Base-by-base conservation (phyloP, 2,888 invertebrate species). In the Scaptomyza polygonia region DNA sequence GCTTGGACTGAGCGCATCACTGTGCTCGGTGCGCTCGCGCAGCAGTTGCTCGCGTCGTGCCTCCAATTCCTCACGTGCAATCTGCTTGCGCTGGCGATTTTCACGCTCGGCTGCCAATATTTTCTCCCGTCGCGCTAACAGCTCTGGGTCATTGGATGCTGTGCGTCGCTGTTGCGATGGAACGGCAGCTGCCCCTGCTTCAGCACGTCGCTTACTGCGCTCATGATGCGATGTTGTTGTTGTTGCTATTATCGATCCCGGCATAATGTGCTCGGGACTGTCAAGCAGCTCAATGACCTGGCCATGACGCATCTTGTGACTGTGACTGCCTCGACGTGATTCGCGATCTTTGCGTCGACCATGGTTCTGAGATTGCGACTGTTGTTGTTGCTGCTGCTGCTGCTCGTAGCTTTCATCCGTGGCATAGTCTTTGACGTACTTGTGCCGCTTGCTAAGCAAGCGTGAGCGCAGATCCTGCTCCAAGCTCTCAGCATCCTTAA, bases 401-500 rank as follows among this genome's bases (percentile, higher is more conserved):
- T 76, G 77, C 30, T 89, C 80, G 18, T 84, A 85, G 12, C 77
- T 73, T 44, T 76, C 88, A 61, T 79, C 84, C 61, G 54, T 67
- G 59, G 74, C 89, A 51, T 67, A 90, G 5, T 93, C 93, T 58
- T 93, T 93, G 63, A 95, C 95, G 83, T 95, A 95, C 86, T 93
- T 94, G 91, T 93, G 95, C 78, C 94, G 92, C 91, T 95, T 95
- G 89, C 94, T 95, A 21, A 95, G 89, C 72, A 95, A 92, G 85
- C 96, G 93, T 79, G 95, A 95, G 77, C 96, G 93, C 87, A 96
- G 92, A 91, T 96, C 96, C 89, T 96, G 95, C 65, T 96, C 92
- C 61, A 95, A 94, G 76, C 93, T 93, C 86, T 94, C 94, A 0
- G 93, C 93, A 21, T 93, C 93, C 45, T 89, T 86, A 5, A 78